Conservation (phyloP, 1,140 invertebrate species). For the Drosophila trapezifrons region DNA sequence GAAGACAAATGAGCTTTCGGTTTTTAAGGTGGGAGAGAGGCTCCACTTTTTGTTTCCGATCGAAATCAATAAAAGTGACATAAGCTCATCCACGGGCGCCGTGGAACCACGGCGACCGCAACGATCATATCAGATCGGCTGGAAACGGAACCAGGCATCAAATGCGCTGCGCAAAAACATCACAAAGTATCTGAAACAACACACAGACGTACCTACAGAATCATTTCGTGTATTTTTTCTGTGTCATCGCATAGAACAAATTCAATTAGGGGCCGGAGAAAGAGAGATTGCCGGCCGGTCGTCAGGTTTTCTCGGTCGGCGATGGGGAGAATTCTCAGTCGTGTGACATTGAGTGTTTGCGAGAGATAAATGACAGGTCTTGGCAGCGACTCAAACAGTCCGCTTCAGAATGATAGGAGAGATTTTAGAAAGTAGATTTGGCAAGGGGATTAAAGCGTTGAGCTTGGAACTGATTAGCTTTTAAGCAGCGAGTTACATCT, state of each 20-base stretch:
- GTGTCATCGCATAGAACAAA: constrained; percentile 54
- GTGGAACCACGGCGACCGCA: constrained; percentile 39
- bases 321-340: constrained; percentile 15
- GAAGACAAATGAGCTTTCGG: constrained; percentile 72
- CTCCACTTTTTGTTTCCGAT: constrained; percentile 59
- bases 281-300: constrained; percentile 50
- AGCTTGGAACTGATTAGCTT: neutral
- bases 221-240: constrained; percentile 46
- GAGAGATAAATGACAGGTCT: constrained; percentile 67
- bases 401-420: constrained; percentile 16
- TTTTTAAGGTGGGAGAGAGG: constrained; percentile 27
- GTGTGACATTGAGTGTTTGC: constrained; percentile 55
- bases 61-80: constrained; percentile 78
- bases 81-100: constrained; percentile 60
- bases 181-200: constrained; percentile 37
- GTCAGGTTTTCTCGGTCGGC: constrained; percentile 28
- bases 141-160: constrained; percentile 52
- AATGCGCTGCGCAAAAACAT: constrained; percentile 70
- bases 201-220: constrained; percentile 6
- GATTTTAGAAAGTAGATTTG: constrained; percentile 40
- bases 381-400: constrained; percentile 24
- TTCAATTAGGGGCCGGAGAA: constrained; percentile 47
- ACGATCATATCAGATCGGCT: constrained; percentile 31
- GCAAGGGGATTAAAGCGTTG: constrained; percentile 19
- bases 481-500: neutral